Percentiles rank a stretch among this genome's conserved stretches.
phyloP scores from a whole-genome alignment of 2,888 invertebrate genomes.

The Coremacera marginata region DNA sequence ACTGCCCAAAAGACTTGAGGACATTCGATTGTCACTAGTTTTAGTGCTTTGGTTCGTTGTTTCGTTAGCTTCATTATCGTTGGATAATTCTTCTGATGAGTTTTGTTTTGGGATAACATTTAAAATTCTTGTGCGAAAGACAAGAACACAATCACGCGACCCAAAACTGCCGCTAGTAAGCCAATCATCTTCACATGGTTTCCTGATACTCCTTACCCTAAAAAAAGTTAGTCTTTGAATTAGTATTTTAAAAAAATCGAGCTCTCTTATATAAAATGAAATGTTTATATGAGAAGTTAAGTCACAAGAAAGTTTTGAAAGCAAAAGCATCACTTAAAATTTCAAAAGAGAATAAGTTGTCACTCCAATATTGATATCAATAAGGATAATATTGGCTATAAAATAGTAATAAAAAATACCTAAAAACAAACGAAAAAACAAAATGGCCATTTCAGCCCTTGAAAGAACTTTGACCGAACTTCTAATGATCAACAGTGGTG shows the following conservation, averaged over 20 bases:
- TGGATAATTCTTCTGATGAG: conserved; percentile 41
- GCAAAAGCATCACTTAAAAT: too few species aligned
- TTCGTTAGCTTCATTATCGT: conserved; percentile 41
- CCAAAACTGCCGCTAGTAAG: conserved; percentile 74
- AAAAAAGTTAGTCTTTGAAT: background rate
- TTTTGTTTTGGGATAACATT: conserved; percentile 59
- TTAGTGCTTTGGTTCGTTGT: background rate
- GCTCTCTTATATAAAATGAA: too few species aligned
- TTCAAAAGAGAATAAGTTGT: too few species aligned
- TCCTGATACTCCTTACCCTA: conserved; percentile 27
- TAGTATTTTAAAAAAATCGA: background rate
- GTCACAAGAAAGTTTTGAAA: too few species aligned
- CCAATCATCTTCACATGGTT: conserved; percentile 67
- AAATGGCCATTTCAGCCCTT: too few species aligned
- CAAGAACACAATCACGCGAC: conserved; percentile 75
- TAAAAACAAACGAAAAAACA: too few species aligned
- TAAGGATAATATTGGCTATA: too few species aligned
- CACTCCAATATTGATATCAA: too few species aligned
- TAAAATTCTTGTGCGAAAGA: conserved; percentile 76
- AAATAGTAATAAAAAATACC: too few species aligned
- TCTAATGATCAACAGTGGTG: too few species aligned
- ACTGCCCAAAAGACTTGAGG: conserved; percentile 26
- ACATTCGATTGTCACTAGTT: conserved; percentile 43
- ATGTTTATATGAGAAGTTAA: too few species aligned
- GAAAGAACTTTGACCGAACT: too few species aligned